Percentiles rank a stretch among this genome's conserved stretches.
These are phyloP conservation scores for Apostichopus californicus DNA, from an alignment of 35 echinoderm and acorn worm genomes.

Conservation along the genomic window DNA sequence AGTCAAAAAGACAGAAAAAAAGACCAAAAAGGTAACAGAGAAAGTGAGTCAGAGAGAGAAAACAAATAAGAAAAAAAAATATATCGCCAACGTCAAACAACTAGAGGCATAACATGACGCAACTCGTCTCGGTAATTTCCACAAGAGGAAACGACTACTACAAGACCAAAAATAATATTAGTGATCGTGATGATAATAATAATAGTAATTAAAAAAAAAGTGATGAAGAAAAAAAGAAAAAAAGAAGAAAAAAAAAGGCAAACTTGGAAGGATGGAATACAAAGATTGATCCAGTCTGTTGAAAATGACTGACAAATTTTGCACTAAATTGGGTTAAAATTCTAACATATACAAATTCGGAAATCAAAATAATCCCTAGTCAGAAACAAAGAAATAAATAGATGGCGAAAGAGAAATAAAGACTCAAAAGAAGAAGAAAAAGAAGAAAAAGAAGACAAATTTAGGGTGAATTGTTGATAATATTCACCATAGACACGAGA, in stretches of 20 bases:
- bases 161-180: not conserved
- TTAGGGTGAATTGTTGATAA: not conserved
- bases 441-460: not conserved
- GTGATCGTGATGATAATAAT: not conserved
- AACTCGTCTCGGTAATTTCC: not conserved
- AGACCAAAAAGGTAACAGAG: conserved; percentile 9
- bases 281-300: conserved; percentile 38
- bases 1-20: not conserved
- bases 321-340: conserved; percentile 51
- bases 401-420: not conserved
- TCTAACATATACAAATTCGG: conserved; percentile 53
- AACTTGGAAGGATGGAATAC: conserved; percentile 61
- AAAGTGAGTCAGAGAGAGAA: not conserved
- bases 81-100: conserved; percentile 42
- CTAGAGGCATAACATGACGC: not conserved
- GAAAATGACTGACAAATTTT: conserved; percentile 42
- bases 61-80: not conserved
- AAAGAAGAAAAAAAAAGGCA: conserved; percentile 35
- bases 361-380: conserved; percentile 44
- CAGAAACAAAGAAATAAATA: conserved; percentile 5
- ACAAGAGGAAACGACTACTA: not conserved
- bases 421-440: not conserved
- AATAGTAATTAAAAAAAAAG: conserved; percentile 5
- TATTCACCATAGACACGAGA: conserved; percentile 2
- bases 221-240: conserved; percentile 19